Conservation (phyloP, 2,797 vertebrate species). For the Phataginus tricuspis region DNA sequence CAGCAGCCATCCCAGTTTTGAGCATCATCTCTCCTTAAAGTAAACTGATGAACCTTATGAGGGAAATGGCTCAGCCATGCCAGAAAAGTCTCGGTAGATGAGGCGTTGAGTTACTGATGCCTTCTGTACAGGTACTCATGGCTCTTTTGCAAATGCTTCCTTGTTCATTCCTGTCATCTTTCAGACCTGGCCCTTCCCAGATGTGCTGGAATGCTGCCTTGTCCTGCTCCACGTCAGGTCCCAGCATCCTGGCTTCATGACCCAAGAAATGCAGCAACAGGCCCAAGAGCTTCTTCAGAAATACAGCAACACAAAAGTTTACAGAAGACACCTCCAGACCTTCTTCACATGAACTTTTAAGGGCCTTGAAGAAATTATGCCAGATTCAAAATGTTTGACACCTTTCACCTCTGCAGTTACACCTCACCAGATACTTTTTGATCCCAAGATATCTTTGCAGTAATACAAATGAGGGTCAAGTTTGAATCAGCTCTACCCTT, state of each 20-base stretch:
- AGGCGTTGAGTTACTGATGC: neutral
- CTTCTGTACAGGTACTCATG: neutral
- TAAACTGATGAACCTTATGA: neutral
- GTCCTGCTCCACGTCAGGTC: constrained; percentile 88
- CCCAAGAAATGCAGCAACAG: constrained; percentile 78
- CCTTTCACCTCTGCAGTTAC: constrained; percentile 54
- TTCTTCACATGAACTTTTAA: constrained; percentile 71
- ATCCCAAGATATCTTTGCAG: constrained; percentile 12
- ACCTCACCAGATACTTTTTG: neutral
- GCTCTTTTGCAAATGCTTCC: neutral
- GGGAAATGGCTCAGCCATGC: neutral
- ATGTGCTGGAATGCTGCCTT: constrained; percentile 94
- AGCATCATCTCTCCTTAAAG: neutral
- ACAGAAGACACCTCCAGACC: constrained; percentile 74
- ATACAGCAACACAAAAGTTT: constrained; percentile 72
- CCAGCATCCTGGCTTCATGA: constrained; percentile 71
- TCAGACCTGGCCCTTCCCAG: constrained; percentile 92
- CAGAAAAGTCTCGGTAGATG: neutral
- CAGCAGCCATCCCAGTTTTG: neutral
- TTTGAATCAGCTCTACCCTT: neutral
- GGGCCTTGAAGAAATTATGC: constrained; percentile 3
- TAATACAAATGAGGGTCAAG: neutral
- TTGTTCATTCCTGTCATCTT: constrained; percentile 23
- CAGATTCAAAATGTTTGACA: neutral
- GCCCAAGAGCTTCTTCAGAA: constrained; percentile 88